phyloP scores from a whole-genome alignment of 2,888 invertebrate species.

The Drosophila robusta region DNA sequence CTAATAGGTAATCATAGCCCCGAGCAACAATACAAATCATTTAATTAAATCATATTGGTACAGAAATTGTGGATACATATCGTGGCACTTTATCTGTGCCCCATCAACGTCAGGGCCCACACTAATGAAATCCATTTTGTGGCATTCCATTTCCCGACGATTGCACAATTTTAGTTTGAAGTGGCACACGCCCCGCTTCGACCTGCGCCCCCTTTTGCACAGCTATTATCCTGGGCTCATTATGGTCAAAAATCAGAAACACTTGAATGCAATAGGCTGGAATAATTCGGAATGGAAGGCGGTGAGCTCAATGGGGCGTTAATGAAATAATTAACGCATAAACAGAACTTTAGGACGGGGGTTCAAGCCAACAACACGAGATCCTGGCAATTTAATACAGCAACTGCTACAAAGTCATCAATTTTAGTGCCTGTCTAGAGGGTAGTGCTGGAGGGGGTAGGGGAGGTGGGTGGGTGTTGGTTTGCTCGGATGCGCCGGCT shows the following conservation, averaged over 20 bases:
- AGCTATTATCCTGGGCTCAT: constrained; percentile 29
- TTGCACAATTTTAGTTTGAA: constrained; percentile 60
- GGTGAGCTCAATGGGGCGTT: constrained; percentile 61
- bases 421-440: constrained; percentile 51
- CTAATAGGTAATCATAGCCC: constrained; percentile 13
- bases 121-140: constrained; percentile 49
- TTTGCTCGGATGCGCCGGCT: constrained; percentile 35
- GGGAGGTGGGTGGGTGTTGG: constrained; percentile 2
- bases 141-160: constrained; percentile 52
- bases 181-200: constrained; percentile 2
- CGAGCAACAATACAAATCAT: constrained; percentile 17
- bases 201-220: background rate
- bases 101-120: background rate
- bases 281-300: constrained; percentile 57
- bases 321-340: constrained; percentile 75
- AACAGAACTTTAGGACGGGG: constrained; percentile 34
- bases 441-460: constrained; percentile 3
- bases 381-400: constrained; percentile 39
- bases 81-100: constrained; percentile 20
- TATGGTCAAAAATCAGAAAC: constrained; percentile 69
- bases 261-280: constrained; percentile 72
- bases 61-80: constrained; percentile 19
- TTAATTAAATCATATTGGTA: constrained; percentile 59
- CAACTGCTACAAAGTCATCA: constrained; percentile 65
- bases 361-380: constrained; percentile 25